Base-by-base conservation (phyloP, 2,888 invertebrate genomes). In the Zonitis immaculata region DNA sequence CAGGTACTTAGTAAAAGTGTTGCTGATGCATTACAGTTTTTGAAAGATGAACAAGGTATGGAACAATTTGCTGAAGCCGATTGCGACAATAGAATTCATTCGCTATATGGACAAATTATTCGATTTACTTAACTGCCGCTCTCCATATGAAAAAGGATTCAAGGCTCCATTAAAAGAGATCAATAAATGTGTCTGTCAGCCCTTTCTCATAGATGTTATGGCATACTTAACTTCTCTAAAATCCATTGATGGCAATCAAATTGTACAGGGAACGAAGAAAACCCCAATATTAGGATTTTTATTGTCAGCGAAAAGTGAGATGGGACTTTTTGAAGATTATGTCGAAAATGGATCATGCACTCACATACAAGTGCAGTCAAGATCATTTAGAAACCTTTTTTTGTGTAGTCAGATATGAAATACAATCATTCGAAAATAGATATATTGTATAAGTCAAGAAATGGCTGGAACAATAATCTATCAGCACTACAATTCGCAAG, bases 71-170 rank as follows among this genome's bases (percentile, higher is more conserved):
- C 35, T 18, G 42, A 32, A 27, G 27, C 42, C 20, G 51, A 49
- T n/a, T 14, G 54, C 52, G 16, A 59, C 59, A 14, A 26, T 39
- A 22, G 44, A 48, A 28, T 57, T 59, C 39, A 61, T 60, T 16
- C 18, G 44, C 25, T 52, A 48, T 7, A 45, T 68, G 5, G 63
- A 67, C 44, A 49, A 63, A 39, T 47, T 60, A 6, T 68, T 68
- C 52, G 64, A 67, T 54, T 54, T 67, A n/a, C 43, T 67, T 8
- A 69, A 68, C 42, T 43, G 14, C 3, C n/a, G n/a, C n/a, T n/a
- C n/a, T n/a, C n/a, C n/a, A n/a, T n/a, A n/a, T n/a, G n/a, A n/a
- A n/a, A 30, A 30, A n/a, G n/a, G 28, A 11, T n/a, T 2, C 5
- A n/a, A 32, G 14, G 32, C 46, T 47, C 47, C 32, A 42, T 6